Percentiles rank a stretch among this genome's conserved stretches.
phyloP scores from a whole-genome alignment of 2,113 vertebrate species.

The Sus scrofa region DNA sequence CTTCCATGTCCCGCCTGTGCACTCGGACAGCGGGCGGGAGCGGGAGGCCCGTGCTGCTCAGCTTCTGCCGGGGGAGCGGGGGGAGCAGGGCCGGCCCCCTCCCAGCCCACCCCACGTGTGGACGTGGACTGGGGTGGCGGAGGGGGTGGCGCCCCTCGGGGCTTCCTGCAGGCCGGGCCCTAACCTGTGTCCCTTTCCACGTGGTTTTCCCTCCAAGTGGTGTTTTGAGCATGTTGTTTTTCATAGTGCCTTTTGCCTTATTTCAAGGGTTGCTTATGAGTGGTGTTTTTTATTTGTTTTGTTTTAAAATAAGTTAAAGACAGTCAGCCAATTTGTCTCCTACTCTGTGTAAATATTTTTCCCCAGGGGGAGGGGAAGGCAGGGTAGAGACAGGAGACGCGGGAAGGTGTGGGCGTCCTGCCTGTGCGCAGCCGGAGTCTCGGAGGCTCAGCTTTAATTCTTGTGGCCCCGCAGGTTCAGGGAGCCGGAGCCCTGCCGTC shows the following conservation, averaged over 20 bases:
- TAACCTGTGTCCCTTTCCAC: constrained; percentile 75
- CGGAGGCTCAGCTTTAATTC: constrained; percentile 82
- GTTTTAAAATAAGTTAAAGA: constrained; percentile 86
- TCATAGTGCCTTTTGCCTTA: constrained; percentile 89
- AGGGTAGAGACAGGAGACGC: constrained; percentile 46
- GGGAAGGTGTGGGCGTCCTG: not conserved
- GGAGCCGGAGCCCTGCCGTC: too few species aligned
- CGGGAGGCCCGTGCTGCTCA: not conserved
- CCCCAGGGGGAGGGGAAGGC: constrained; percentile 13
- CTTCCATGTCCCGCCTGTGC: constrained; percentile 72
- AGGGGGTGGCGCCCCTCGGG: constrained; percentile 36
- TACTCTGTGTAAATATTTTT: constrained; percentile 84
- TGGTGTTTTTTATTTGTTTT: constrained; percentile 72
- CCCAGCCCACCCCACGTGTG: not conserved
- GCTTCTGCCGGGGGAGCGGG: not conserved
- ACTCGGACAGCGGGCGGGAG: not conserved
- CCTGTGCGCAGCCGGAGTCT: not conserved
- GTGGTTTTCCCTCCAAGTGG: constrained; percentile 79
- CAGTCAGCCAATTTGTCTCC: constrained; percentile 81
- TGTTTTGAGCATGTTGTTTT: constrained; percentile 85
- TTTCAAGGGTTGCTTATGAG: constrained; percentile 77
- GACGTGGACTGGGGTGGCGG: constrained; percentile 73
- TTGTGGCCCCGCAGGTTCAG: not conserved
- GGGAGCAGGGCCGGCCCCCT: rapidly evolving
- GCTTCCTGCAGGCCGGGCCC: constrained; percentile 75